Percentiles rank a stretch among this genome's conserved stretches.
Conservation (phyloP, 1,140 invertebrate species). For the Olivierus martensii region DNA sequence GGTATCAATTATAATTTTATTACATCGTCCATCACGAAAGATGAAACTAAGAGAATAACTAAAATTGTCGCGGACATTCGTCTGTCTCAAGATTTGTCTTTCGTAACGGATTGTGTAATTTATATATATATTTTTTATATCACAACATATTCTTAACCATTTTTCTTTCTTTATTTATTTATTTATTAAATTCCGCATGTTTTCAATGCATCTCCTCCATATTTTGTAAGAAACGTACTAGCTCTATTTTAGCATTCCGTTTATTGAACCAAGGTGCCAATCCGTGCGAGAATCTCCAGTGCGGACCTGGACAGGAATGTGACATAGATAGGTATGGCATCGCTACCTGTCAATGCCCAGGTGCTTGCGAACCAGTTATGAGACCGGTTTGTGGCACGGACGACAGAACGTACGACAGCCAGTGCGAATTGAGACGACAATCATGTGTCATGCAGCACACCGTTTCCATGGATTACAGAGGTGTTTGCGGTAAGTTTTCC, state of each 20-base stretch:
- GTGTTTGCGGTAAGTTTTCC: constrained; percentile 50
- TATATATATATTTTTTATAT: too few relatives aligned
- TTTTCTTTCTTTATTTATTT: too few relatives aligned
- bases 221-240: constrained; percentile 2
- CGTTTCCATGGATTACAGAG: constrained; percentile 55
- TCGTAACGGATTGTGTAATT: too few relatives aligned
- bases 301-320: constrained; percentile 59
- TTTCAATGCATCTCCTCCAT: too few relatives aligned
- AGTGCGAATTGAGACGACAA: constrained; percentile 48
- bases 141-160: too few relatives aligned
- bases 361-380: constrained; percentile 58
- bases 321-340: constrained; percentile 69
- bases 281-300: constrained; percentile 60
- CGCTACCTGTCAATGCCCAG: constrained; percentile 61
- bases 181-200: too few relatives aligned
- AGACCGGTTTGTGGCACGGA: constrained; percentile 50
- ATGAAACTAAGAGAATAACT: too few relatives aligned
- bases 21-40: too few relatives aligned
- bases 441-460: constrained; percentile 53
- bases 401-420: constrained; percentile 49
- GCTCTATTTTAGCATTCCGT: constrained; percentile 19
- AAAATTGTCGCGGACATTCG: too few relatives aligned
- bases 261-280: constrained; percentile 47
- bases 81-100: too few relatives aligned
- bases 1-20: too few relatives aligned